Evolutionary conservation across 2,888 invertebrate genomes (phyloP).

Genomic region (Steinernema hermaphroditum): DNA sequence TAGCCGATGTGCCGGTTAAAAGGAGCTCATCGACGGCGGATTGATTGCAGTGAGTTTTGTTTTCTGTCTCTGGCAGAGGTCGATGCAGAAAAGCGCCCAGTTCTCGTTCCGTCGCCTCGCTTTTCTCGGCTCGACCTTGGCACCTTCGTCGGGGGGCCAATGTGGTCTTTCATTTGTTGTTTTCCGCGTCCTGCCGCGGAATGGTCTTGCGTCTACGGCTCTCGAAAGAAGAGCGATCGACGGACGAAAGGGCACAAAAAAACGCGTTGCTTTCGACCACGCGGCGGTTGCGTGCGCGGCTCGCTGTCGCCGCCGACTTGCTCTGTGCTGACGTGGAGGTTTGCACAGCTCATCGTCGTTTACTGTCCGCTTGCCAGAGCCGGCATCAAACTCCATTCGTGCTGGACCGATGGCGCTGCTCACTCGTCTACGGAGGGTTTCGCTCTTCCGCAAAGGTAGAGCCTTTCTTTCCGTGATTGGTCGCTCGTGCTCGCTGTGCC

Average conservation of each 20-base stretch:
- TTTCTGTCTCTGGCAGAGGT: not conserved
- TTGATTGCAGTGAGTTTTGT: not conserved
- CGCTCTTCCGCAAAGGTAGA: not conserved
- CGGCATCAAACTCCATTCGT: constrained; percentile 1
- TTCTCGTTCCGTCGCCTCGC: not conserved
- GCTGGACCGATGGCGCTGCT: not conserved
- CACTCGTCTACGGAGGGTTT: constrained; percentile 13
- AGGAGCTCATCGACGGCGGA: not conserved
- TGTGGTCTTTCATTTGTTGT: no score
- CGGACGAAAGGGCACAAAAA: not conserved
- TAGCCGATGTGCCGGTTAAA: not conserved
- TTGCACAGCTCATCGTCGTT: not conserved
- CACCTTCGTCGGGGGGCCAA: not conserved
- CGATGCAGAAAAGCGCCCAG: no score
- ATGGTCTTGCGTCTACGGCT: no score
- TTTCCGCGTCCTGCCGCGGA: no score
- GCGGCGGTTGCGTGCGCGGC: constrained; percentile 19
- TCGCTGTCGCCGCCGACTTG: not conserved
- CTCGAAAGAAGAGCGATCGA: not conserved
- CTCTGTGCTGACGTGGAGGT: constrained; percentile 24
- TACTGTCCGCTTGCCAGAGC: not conserved
- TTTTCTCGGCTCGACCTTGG: constrained; percentile 25
- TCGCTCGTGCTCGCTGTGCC: constrained; percentile 2
- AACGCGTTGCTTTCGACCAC: constrained; percentile 5
- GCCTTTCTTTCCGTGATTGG: not conserved